Conservation (phyloP, 2,113 vertebrate species). For the Pedetes capensis region DNA sequence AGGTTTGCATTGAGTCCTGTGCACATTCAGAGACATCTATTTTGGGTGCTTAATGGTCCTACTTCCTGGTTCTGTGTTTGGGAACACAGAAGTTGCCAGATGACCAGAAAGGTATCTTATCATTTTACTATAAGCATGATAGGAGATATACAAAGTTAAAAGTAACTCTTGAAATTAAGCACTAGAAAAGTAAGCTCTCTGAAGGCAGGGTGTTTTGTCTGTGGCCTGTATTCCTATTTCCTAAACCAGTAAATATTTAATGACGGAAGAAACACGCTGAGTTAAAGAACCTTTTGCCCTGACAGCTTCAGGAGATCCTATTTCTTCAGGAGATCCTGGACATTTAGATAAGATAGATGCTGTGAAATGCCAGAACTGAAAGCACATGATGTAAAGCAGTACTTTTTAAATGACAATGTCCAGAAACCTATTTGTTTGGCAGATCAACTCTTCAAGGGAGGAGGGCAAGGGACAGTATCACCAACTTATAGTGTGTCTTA, state of each 20-base stretch:
- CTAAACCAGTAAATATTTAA: not conserved
- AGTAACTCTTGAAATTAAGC: slow-evolving; percentile 16
- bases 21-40: not conserved
- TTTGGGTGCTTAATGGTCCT: not conserved
- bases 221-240: not conserved
- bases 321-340: not conserved
- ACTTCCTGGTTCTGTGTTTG: slow-evolving; percentile 35
- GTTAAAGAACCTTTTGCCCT: not conserved
- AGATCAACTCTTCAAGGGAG: not conserved
- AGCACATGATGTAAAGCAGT: not conserved
- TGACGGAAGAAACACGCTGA: not conserved
- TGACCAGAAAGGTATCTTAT: not conserved
- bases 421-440: not conserved
- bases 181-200: slow-evolving; percentile 6
- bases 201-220: not conserved
- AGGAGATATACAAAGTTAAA: not conserved
- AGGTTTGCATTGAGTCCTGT: not conserved
- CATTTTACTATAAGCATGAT: not conserved
- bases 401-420: not conserved
- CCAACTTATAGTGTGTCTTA: not conserved
- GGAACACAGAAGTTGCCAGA: slow-evolving; percentile 4
- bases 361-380: not conserved
- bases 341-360: not conserved
- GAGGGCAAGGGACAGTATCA: not conserved
- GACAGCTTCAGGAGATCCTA: not conserved